Conservation (phyloP, 2,113 vertebrate species). For the Nettapus auritus region DNA sequence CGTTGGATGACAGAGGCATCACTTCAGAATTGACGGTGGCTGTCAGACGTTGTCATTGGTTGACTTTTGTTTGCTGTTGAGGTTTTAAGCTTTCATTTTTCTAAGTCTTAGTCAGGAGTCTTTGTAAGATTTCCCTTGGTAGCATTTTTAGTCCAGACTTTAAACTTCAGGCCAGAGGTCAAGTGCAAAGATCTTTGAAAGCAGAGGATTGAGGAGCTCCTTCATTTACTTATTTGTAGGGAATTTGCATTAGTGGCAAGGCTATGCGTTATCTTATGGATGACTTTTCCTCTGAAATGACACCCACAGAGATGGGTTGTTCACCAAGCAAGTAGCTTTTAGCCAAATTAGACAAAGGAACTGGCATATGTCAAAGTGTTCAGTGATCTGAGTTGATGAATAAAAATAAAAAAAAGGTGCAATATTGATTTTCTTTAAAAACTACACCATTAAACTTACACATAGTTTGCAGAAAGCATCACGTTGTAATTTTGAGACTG, state of each 20-base stretch:
- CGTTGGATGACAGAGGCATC: conserved; percentile 91
- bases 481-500: not conserved
- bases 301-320: conserved; percentile 70
- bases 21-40: conserved; percentile 94
- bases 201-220: conserved; percentile 69
- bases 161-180: conserved; percentile 84
- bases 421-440: not conserved
- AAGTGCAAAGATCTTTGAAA: conserved; percentile 82
- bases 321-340: conserved; percentile 75
- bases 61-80: conserved; percentile 94
- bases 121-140: conserved; percentile 87
- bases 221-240: conserved; percentile 78
- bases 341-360: conserved; percentile 41
- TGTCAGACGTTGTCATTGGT: conserved; percentile 94
- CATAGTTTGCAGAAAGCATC: not conserved
- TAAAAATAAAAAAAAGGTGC: not conserved
- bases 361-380: not conserved
- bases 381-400: not conserved
- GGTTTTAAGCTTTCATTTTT: conserved; percentile 96
- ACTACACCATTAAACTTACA: not conserved
- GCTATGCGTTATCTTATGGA: conserved; percentile 41
- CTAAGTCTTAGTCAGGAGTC: conserved; percentile 80
- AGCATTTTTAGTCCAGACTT: conserved; percentile 79
- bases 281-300: conserved; percentile 78
- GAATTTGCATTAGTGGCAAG: conserved; percentile 78